These are phyloP conservation scores for Temnothorax rugatulus DNA, from an alignment of 2,888 invertebrate species.

Conservation along the genomic window DNA sequence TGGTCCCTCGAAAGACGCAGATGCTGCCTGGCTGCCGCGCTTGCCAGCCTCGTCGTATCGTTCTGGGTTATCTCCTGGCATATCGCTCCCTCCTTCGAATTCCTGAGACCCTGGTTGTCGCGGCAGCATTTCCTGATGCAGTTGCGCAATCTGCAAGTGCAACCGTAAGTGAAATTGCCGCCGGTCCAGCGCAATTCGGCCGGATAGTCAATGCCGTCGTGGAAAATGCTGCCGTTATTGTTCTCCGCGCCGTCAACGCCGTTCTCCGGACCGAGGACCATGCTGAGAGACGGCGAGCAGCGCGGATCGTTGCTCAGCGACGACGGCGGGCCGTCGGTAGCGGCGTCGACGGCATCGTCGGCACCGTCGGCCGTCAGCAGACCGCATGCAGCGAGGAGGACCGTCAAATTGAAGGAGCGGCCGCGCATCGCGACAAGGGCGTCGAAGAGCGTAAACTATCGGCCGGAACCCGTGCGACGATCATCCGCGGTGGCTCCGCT, in stretches of 20 bases:
- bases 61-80: constrained; percentile 14
- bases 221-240: constrained; percentile 65
- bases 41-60: not conserved
- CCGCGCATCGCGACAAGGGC: constrained; percentile 40
- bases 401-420: constrained; percentile 32
- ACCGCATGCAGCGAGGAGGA: constrained; percentile 24
- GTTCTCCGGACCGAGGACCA: constrained; percentile 27
- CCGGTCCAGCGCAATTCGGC: constrained; percentile 66
- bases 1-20: constrained; percentile 43
- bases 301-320: not conserved
- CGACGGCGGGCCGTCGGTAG: not conserved
- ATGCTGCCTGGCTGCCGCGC: not conserved
- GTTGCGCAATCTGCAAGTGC: constrained; percentile 74
- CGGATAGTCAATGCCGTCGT: constrained; percentile 73
- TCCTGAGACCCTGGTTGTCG: constrained; percentile 63
- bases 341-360: not conserved
- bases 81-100: not conserved
- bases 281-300: constrained; percentile 37
- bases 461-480: constrained; percentile 8
- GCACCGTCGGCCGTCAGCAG: not conserved
- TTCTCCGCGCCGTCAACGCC: not conserved
- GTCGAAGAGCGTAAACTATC: constrained; percentile 40
- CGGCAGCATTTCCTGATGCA: constrained; percentile 84
- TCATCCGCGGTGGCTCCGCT: constrained; percentile 17
- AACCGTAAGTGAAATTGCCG: constrained; percentile 73